phyloP scores from a whole-genome alignment of 2,888 invertebrate genomes.

The Drosophila incognita region DNA sequence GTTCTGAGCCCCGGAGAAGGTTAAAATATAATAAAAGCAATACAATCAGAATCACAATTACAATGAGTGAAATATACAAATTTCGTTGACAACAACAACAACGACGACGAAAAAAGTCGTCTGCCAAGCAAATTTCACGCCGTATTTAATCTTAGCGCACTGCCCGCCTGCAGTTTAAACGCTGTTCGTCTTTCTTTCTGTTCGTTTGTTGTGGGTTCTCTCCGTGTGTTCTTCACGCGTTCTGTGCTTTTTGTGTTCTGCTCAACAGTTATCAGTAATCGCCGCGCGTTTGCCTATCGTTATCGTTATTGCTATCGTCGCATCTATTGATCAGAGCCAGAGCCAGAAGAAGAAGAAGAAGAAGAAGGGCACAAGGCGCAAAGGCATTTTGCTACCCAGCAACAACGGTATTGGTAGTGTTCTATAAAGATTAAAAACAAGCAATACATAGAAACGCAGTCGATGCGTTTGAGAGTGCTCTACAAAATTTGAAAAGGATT shows the following conservation, averaged over 20 bases:
- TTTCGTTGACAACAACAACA: conserved; percentile 66
- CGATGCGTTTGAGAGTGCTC: conserved; percentile 35
- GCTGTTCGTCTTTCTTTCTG: conserved; percentile 80
- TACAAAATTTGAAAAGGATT: conserved; percentile 33
- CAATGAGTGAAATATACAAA: conserved; percentile 80
- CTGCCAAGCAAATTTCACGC: conserved; percentile 75
- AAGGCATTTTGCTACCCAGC: conserved; percentile 6
- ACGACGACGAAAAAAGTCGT: conserved; percentile 58
- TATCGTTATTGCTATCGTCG: conserved; percentile 30
- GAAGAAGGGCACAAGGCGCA: conserved; percentile 34
- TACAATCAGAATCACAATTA: conserved; percentile 64
- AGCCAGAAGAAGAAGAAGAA: background rate
- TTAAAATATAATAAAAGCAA: conserved; percentile 73
- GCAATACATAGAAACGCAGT: background rate
- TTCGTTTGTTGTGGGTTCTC: conserved; percentile 74
- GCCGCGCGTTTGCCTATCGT: conserved; percentile 51
- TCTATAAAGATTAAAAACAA: conserved; percentile 2
- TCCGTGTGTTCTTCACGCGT: conserved; percentile 27
- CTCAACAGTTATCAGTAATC: conserved; percentile 17
- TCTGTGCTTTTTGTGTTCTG: conserved; percentile 25
- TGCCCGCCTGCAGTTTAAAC: conserved; percentile 81
- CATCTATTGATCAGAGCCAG: conserved; percentile 11
- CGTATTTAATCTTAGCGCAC: conserved; percentile 83
- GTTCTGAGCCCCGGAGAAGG: conserved; percentile 72
- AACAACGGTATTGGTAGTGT: conserved; percentile 25